Conservation (phyloP, 2,113 vertebrate species). For the Calypte anna region DNA sequence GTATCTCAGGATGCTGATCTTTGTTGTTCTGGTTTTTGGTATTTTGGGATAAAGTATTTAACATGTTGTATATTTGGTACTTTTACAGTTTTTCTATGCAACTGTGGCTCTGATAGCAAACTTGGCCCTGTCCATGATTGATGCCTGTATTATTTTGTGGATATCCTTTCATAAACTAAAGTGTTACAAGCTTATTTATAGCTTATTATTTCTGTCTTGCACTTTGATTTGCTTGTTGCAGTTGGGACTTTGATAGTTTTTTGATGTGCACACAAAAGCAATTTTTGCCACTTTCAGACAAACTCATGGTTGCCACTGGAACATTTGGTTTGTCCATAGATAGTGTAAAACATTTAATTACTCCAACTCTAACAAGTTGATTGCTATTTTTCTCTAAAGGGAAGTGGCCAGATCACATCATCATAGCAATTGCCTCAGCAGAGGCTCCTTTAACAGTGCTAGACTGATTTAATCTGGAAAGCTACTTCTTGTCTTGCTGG, state of each 20-base stretch:
- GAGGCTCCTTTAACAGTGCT: background rate
- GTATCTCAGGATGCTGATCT: background rate
- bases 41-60: slow-evolving; percentile 22
- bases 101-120: slow-evolving; percentile 87
- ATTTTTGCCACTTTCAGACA: background rate
- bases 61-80: slow-evolving; percentile 47
- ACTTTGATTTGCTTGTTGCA: background rate
- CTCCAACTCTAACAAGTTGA: background rate
- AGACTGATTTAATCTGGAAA: background rate
- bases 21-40: background rate
- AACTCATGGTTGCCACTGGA: background rate
- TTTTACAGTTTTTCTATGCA: slow-evolving; percentile 87
- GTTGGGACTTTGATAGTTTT: background rate
- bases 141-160: slow-evolving; percentile 97
- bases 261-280: background rate
- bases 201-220: background rate
- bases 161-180: slow-evolving; percentile 89
- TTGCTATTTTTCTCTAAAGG: background rate
- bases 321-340: background rate
- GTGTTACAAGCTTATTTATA: background rate
- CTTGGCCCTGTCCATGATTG: slow-evolving; percentile 90
- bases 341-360: background rate
- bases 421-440: background rate
- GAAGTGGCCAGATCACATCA: background rate
- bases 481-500: background rate